phyloP scores from a whole-genome alignment of 2,797 vertebrate genomes.

The Tenualosa thibaudeaui region DNA sequence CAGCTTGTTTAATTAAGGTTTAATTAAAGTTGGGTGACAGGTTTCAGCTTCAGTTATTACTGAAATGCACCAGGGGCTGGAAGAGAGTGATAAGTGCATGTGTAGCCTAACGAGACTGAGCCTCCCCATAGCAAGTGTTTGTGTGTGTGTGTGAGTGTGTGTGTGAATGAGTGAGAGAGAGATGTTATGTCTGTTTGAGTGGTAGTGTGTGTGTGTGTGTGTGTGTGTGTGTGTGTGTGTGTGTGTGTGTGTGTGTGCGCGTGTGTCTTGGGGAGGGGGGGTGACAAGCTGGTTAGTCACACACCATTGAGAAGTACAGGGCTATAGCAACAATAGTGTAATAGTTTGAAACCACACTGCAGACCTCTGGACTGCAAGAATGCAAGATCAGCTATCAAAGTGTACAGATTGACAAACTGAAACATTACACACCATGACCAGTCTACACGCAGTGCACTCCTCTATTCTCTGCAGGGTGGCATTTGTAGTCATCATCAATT shows the following conservation, averaged over 20 bases:
- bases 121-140: not conserved
- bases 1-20: constrained; percentile 1
- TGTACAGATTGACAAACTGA: not conserved
- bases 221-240: too few relatives aligned
- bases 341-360: not conserved
- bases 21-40: constrained; percentile 24
- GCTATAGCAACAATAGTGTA: not conserved
- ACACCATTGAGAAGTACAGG: not conserved
- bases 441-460: not conserved
- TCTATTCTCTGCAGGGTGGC: not conserved
- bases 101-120: not conserved
- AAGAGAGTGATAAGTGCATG: not conserved
- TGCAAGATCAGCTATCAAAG: not conserved
- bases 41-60: constrained; percentile 3
- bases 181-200: not conserved
- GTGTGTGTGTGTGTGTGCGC: too few relatives aligned
- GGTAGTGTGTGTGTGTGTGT: too few relatives aligned
- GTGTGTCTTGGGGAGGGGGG: too few relatives aligned
- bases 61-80: not conserved
- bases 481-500: not conserved
- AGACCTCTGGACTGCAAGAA: not conserved
- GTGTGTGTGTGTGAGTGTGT: not conserved
- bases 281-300: not conserved
- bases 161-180: too few relatives aligned
- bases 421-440: not conserved